phyloP scores from a whole-genome alignment of 2,113 vertebrate species.

The Passer domesticus region DNA sequence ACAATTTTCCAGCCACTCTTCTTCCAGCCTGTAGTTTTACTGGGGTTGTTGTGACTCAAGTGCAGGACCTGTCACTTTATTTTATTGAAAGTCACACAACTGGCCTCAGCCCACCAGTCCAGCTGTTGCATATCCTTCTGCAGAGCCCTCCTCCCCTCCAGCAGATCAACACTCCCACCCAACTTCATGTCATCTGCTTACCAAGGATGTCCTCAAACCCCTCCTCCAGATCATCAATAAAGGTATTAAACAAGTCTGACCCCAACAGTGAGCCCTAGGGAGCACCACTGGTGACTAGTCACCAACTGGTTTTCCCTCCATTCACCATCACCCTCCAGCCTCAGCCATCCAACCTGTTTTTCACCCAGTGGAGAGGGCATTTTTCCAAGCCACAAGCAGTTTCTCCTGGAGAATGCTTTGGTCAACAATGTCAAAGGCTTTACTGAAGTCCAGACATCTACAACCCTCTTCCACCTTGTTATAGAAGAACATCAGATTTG shows the following conservation, averaged over 20 bases:
- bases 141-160: background rate
- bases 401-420: background rate
- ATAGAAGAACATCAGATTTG: background rate
- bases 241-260: background rate
- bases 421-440: background rate
- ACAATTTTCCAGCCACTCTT: background rate
- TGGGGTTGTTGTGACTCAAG: background rate
- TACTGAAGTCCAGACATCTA: background rate
- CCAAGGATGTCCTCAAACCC: background rate
- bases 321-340: background rate
- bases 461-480: background rate
- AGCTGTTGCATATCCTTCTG: background rate
- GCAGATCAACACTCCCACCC: background rate
- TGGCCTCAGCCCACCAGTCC: background rate
- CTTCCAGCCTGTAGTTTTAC: background rate
- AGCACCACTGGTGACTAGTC: background rate
- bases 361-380: background rate
- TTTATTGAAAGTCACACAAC: fast-evolving
- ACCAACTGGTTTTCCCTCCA: background rate
- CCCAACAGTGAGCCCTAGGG: background rate
- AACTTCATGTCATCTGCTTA: background rate
- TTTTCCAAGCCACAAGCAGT: background rate
- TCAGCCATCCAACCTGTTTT: background rate
- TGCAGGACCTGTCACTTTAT: background rate
- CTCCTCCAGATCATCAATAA: background rate